Evolutionary conservation across 2,797 vertebrate genomes (phyloP), one percentile per base, ranked within the genome.

Genomic region (Lerista edwardsae): DNA sequence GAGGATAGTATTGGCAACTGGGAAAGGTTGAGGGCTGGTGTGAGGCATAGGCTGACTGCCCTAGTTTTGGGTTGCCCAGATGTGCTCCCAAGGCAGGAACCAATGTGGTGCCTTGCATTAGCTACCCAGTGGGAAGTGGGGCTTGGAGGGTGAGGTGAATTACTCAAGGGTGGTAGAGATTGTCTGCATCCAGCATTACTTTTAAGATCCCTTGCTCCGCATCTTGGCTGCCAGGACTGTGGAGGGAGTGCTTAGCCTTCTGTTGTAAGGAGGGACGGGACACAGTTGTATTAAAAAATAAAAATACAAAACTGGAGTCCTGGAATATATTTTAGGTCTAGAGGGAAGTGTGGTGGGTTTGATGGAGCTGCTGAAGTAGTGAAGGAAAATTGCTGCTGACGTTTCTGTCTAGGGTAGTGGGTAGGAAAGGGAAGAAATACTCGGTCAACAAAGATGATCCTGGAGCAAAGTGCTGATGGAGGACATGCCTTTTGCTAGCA

Each of bases 231-330:
- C 72, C 25, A 81, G 71, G 25, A 69, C 57, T 82, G 57, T 39
- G 27, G 57, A 67, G 31, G 25, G 7, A 29, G 41, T 41, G 9
- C 64, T 74, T 86, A 31, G 44, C 79, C 86, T 92, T 75, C 94
- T 93, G 91, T 91, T 94, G 68, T 91, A 92, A 90, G 92, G 93
- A 86, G 92, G 67, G 87, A 83, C 68, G 57, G 47, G 12, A 15
- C n/a, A 59, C 55, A 39, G 75, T 78, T 27, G 34, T 23, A 55
- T 55, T 55, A 55, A 55, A 55, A 55, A 55, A 15, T 15, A 17
- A 55, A 15, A 55, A 15, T 9, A 55, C 15, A 21, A 77, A 69
- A 57, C 51, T 25, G 65, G 36, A 76, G 51, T 29, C 67, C 79
- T 59, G 25, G 65, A 69, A 19, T 21, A 62, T 79, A 17, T n/a